Percentiles rank a stretch among this genome's conserved stretches.
Conservation (phyloP, 2,113 vertebrate genomes). For the Thymallus thymallus region DNA sequence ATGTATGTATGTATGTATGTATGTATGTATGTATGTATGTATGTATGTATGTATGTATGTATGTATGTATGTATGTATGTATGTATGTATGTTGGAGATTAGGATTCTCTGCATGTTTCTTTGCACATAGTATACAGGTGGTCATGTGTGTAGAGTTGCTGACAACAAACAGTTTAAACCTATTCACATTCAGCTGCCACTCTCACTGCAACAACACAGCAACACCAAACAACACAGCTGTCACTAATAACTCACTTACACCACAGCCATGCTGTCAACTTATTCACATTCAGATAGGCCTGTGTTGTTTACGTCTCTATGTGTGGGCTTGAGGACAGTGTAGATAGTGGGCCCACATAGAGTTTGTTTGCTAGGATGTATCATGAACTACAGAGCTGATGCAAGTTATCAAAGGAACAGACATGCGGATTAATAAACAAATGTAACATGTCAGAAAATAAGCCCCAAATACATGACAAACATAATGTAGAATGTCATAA, state of each 20-base stretch:
- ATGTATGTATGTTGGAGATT: too few relatives aligned
- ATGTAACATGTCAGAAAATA: neutral
- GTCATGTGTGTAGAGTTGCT: neutral
- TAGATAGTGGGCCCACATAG: slow-evolving; percentile 17
- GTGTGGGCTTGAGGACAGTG: slow-evolving; percentile 13
- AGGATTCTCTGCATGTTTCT: too few relatives aligned
- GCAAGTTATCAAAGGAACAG: slow-evolving; percentile 25
- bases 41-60: too few relatives aligned
- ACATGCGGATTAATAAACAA: slow-evolving; percentile 5
- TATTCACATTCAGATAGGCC: too few relatives aligned
- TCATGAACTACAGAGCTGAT: slow-evolving; percentile 18
- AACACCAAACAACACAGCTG: neutral
- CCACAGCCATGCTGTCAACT: neutral
- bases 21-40: too few relatives aligned
- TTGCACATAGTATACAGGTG: too few relatives aligned
- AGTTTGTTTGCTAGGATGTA: slow-evolving; percentile 25
- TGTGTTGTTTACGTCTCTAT: slow-evolving; percentile 11
- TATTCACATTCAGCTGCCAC: neutral
- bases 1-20: too few relatives aligned
- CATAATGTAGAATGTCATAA: too few relatives aligned
- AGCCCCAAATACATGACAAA: too few relatives aligned
- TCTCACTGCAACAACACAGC: too few relatives aligned
- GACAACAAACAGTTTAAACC: neutral
- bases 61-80: too few relatives aligned
- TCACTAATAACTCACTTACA: neutral